Evolutionary conservation across 2,888 invertebrate species (phyloP).

Genomic region (Scaeva pyrastri): DNA sequence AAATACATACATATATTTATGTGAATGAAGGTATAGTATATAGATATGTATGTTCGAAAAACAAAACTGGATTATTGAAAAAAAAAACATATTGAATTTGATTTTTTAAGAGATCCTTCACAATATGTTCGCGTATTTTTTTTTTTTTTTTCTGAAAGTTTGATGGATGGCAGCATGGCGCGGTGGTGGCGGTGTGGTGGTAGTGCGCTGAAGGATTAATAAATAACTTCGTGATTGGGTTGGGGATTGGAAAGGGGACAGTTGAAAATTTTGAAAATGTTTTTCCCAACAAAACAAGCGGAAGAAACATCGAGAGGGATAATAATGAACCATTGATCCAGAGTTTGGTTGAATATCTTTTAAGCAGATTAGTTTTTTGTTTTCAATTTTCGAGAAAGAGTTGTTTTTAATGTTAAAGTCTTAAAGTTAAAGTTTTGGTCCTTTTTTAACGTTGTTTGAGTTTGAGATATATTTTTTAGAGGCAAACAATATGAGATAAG

Average conservation of each 20-base stretch:
- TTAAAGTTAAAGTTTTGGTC: too few species aligned
- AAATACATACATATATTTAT: not conserved
- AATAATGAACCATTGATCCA: too few species aligned
- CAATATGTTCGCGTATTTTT: constrained; percentile 20
- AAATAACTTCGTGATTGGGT: constrained; percentile 25
- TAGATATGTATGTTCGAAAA: not conserved
- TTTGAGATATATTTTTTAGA: too few species aligned
- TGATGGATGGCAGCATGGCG: not conserved
- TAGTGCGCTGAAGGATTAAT: constrained; percentile 26
- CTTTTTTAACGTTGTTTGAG: too few species aligned
- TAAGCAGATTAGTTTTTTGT: too few species aligned
- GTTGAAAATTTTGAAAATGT: not conserved
- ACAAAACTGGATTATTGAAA: constrained; percentile 60
- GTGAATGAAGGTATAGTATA: too few species aligned
- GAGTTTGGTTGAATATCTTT: too few species aligned
- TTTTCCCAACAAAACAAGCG: not conserved
- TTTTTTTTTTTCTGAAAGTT: not conserved
- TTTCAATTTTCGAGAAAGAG: too few species aligned
- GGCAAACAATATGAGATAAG: too few species aligned
- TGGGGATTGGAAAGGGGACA: not conserved
- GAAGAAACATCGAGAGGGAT: too few species aligned
- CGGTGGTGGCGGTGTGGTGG: not conserved
- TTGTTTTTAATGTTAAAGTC: too few species aligned
- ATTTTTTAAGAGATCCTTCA: constrained; percentile 52
- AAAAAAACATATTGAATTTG: constrained; percentile 66